Base-by-base conservation (phyloP, 2,888 invertebrate genomes). In the Cataglyphis rosenhaueri region DNA sequence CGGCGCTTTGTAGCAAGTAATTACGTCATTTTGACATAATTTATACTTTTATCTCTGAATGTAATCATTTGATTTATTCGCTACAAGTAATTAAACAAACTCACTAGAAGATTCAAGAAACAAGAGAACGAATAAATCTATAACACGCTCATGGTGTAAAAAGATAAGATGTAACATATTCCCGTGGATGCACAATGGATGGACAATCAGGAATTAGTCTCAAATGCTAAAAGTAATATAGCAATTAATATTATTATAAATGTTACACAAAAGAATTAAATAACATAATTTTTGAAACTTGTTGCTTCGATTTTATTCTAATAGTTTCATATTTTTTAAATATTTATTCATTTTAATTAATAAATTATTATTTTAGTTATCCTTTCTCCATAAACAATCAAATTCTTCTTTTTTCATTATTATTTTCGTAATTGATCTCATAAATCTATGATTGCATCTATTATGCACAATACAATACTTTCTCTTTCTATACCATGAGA, bases 281-380 rank as follows among this genome's bases (percentile, higher is more conserved):
- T 44, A 64, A 21, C 5, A 10, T 64, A 74, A 8, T 44, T 48
- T 21, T 41, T 61, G 1, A 44, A 74, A 44, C 4, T 41, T 10
- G 8, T 25, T 25, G 3, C 3, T 41, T 41, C 10, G 1, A 5
- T 73, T 73, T 59, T n/a, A 38, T 44, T 44, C 44, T 4, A 44
- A 4, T 44, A 15, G 21, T 70, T 55, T 55, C 15, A 25, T 57
- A 38, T 48, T 25, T 6, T 9, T 38, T 18, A 59, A 12, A 59
- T 59, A 73, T 41, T 59, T 12, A 6, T 12, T 35, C 15, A 32
- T 70, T 57, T 21, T 9, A 35, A 55, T 70, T 35, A n/a, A 3
- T 52, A 52, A 70, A 55, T 70, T 55, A 55, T 70, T 21, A n/a
- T 70, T 55, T 48, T n/a, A 66, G 5, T 66, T 0, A 70, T n/a